Conservation (phyloP, 1,140 invertebrate species). For the Drosophila pallidifrons region DNA sequence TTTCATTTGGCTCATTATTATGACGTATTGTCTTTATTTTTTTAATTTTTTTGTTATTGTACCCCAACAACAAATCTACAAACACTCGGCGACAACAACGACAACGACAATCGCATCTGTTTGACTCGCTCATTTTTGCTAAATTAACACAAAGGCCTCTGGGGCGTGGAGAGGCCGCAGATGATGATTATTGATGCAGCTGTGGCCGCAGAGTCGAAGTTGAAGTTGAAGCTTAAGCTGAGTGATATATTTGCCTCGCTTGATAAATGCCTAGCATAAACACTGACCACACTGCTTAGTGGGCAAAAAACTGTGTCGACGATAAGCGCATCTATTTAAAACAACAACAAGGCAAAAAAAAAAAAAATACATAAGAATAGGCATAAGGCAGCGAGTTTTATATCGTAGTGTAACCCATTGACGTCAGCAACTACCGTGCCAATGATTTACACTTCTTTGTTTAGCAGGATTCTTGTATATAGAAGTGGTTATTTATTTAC, state of each 20-base stretch:
- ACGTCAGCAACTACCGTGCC: neutral
- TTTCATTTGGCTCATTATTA: conserved; percentile 48
- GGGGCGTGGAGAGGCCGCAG: conserved; percentile 30
- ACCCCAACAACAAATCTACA: conserved; percentile 6
- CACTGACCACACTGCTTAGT: conserved; percentile 19
- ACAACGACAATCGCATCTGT: conserved; percentile 29
- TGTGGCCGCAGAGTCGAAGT: conserved; percentile 1
- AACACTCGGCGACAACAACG: neutral
- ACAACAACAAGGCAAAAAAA: too few relatives aligned
- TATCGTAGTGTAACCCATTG: conserved; percentile 6
- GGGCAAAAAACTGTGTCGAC: conserved; percentile 10
- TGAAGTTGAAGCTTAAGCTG: neutral
- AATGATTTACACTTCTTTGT: conserved; percentile 14
- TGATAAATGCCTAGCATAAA: conserved; percentile 17
- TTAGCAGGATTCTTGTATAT: conserved; percentile 5
- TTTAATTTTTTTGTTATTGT: conserved; percentile 24
- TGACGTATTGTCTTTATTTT: conserved; percentile 40
- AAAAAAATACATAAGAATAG: conserved; percentile 12
- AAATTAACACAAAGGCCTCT: conserved; percentile 48
- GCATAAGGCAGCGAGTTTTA: conserved; percentile 2
- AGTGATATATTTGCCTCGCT: conserved; percentile 19
- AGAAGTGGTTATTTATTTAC: neutral
- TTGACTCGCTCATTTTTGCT: conserved; percentile 47
- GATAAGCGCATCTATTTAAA: conserved; percentile 7
- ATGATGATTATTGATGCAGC: conserved; percentile 45